Evolutionary conservation across 1,140 invertebrate genomes (phyloP).

Genomic region (Zaprionus taronus): DNA sequence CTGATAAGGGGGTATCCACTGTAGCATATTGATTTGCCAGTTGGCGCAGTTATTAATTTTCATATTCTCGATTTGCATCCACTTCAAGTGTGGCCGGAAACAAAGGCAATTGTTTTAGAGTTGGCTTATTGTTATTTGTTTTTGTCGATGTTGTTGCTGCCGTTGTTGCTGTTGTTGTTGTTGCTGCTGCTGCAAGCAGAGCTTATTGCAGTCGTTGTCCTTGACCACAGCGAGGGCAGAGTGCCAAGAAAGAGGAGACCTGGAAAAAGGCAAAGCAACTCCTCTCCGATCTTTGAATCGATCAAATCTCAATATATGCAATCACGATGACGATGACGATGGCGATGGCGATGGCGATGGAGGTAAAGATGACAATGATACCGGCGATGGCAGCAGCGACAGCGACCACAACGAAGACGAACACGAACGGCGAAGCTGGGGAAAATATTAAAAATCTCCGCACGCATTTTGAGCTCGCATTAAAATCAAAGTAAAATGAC

Average conservation of each 20-base stretch:
- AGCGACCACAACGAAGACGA: neutral
- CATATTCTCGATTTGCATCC: slow-evolving; percentile 46
- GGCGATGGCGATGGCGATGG: no score
- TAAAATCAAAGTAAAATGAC: slow-evolving; percentile 83
- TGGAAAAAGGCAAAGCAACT: no score
- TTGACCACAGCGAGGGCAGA: neutral
- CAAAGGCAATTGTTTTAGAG: slow-evolving; percentile 32
- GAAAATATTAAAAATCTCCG: slow-evolving; percentile 80
- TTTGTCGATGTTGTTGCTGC: neutral
- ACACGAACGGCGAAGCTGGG: neutral
- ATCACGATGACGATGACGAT: neutral
- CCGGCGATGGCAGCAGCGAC: neutral
- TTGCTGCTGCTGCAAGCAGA: neutral
- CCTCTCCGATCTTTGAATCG: neutral
- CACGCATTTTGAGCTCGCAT: slow-evolving; percentile 77
- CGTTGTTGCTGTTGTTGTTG: neutral
- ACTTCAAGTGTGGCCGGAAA: slow-evolving; percentile 27
- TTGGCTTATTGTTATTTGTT: slow-evolving; percentile 4
- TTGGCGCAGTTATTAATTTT: neutral
- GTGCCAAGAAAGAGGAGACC: no score
- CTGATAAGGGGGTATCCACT: neutral
- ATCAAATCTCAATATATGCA: neutral
- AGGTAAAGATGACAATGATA: slow-evolving; percentile 17
- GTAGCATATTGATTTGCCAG: neutral
- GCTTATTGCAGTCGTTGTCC: slow-evolving; percentile 2